Conservation (phyloP, 2,797 vertebrate genomes). For the Takifugu ocellatus region DNA sequence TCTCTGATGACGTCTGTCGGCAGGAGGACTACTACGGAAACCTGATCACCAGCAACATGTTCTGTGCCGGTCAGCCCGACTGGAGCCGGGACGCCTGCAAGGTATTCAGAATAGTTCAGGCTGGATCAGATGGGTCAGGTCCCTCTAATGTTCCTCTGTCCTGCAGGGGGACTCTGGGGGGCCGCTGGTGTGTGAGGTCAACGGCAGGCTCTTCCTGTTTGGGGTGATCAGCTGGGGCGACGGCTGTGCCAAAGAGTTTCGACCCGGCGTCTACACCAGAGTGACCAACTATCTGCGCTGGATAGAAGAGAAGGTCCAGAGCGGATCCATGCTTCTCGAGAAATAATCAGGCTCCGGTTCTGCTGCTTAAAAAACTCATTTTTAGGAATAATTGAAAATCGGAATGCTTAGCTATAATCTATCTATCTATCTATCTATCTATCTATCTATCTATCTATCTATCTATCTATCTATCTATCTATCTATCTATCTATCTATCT, state of each 20-base stretch:
- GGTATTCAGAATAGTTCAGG: slow-evolving; percentile 62
- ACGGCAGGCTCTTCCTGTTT: slow-evolving; percentile 75
- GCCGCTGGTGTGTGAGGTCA: slow-evolving; percentile 81
- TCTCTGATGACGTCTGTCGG: slow-evolving; percentile 76
- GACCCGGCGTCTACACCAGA: slow-evolving; percentile 90
- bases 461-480: slow-evolving; percentile 1
- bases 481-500: neutral
- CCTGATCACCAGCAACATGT: slow-evolving; percentile 83
- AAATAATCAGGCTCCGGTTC: slow-evolving; percentile 29
- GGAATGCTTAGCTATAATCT: no score
- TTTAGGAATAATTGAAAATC: no score
- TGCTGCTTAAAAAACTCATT: no score
- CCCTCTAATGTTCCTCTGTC: neutral
- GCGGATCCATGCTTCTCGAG: slow-evolving; percentile 49
- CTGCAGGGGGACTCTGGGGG: slow-evolving; percentile 92
- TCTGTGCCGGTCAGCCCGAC: slow-evolving; percentile 81
- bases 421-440: no score
- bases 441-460: slow-evolving; percentile 2
- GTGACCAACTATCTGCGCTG: slow-evolving; percentile 85
- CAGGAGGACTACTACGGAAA: slow-evolving; percentile 72
- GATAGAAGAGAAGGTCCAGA: slow-evolving; percentile 71
- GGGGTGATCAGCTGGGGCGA: slow-evolving; percentile 94
- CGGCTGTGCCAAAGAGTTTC: slow-evolving; percentile 75
- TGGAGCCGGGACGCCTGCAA: slow-evolving; percentile 87
- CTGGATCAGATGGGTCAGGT: neutral